phyloP scores from a whole-genome alignment of 2,113 vertebrate genomes.

The Malaclemys terrapin region DNA sequence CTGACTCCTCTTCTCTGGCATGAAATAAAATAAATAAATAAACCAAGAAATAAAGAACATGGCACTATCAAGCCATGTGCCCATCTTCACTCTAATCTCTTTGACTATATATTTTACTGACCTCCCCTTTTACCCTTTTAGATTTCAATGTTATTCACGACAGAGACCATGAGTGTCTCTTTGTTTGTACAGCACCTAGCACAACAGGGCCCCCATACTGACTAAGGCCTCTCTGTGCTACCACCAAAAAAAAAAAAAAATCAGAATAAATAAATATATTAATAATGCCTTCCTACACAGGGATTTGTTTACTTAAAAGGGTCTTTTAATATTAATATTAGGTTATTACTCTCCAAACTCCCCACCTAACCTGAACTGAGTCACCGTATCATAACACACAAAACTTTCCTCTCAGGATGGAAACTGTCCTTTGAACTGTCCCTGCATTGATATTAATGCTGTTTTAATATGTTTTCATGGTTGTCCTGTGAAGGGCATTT shows the following conservation, averaged over 20 bases:
- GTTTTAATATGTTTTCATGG: background rate
- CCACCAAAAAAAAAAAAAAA: background rate
- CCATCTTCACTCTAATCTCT: background rate
- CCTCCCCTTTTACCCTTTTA: background rate
- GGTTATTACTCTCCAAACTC: background rate
- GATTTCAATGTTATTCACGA: background rate
- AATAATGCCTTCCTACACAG: background rate
- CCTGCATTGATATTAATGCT: background rate
- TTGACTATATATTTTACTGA: background rate
- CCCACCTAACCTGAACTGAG: background rate
- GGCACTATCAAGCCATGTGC: fast-evolving
- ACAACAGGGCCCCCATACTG: background rate
- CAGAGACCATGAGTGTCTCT: background rate
- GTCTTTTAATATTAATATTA: background rate
- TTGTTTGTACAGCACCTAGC: background rate
- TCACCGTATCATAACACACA: background rate
- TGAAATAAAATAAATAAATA: background rate
- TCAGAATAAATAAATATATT: background rate
- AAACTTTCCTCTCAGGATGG: background rate
- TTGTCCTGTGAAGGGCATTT: constrained; percentile 4
- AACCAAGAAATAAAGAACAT: background rate
- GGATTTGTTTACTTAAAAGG: background rate
- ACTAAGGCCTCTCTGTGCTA: background rate
- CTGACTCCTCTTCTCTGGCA: background rate
- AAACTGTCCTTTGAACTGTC: background rate